Evolutionary conservation across 2,888 invertebrate species (phyloP).

Genomic region (Polymixis flavicincta): DNA sequence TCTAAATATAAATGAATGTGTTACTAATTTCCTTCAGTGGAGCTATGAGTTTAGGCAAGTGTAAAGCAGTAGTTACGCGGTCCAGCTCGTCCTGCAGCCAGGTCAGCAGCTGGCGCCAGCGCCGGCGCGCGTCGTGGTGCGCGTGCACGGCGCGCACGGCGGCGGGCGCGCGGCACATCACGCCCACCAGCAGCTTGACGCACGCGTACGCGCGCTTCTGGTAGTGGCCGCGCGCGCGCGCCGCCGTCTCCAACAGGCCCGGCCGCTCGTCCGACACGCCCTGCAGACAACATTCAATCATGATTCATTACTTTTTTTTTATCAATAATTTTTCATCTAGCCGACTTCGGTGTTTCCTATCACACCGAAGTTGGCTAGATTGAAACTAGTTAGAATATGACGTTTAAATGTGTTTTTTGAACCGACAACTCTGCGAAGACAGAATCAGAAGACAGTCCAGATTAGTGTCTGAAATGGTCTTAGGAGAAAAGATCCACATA

Average conservation of each 20-base stretch:
- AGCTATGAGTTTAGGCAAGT: background rate
- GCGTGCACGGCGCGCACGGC: conserved; percentile 95
- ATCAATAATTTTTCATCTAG: too few species aligned
- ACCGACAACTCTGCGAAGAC: background rate
- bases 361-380: too few species aligned
- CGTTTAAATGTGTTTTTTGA: background rate
- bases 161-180: conserved; percentile 96
- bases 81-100: conserved; percentile 99
- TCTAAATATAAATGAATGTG: background rate
- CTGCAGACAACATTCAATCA: conserved; percentile 65
- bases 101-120: conserved; percentile 97
- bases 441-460: too few species aligned
- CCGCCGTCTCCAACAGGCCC: conserved; percentile 97
- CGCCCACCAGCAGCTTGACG: conserved; percentile 97
- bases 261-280: conserved; percentile 93
- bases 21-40: background rate
- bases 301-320: background rate
- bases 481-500: too few species aligned
- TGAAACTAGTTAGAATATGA: too few species aligned
- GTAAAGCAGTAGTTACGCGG: conserved; percentile 85
- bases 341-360: too few species aligned
- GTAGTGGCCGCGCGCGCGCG: conserved; percentile 97
- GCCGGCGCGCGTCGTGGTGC: conserved; percentile 94
- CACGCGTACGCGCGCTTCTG: conserved; percentile 99
- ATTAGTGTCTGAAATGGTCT: background rate